phyloP scores from a whole-genome alignment of 35 echinoderm and acorn worm species.

The Apostichopus parvimensis region DNA sequence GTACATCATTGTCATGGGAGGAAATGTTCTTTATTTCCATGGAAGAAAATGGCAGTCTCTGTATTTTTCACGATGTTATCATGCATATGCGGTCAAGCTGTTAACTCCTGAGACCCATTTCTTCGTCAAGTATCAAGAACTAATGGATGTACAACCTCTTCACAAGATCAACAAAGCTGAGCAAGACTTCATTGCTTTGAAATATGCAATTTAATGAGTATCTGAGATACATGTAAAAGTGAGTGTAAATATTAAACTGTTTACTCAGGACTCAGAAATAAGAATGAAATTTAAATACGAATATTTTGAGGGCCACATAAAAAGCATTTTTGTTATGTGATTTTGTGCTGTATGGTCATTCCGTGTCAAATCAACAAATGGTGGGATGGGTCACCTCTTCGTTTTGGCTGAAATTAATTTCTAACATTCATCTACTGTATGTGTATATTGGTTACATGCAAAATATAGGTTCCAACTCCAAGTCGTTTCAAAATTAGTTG shows the following conservation, averaged over 20 bases:
- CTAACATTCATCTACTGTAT: too few relatives aligned
- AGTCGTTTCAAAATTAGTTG: too few relatives aligned
- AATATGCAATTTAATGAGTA: neutral
- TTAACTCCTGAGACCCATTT: neutral
- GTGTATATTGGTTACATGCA: too few relatives aligned
- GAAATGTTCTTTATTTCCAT: neutral
- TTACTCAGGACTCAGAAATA: too few relatives aligned
- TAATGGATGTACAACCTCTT: neutral
- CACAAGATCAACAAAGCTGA: constrained; percentile 3
- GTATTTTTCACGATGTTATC: constrained; percentile 5
- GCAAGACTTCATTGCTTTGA: constrained; percentile 12
- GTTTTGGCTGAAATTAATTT: too few relatives aligned
- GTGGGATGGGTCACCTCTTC: too few relatives aligned
- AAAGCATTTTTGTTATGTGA: too few relatives aligned
- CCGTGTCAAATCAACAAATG: too few relatives aligned
- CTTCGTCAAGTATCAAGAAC: neutral
- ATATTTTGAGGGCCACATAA: too few relatives aligned
- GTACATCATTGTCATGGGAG: neutral
- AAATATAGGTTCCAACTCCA: too few relatives aligned
- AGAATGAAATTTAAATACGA: neutral
- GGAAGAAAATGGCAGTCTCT: neutral
- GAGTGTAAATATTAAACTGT: too few relatives aligned
- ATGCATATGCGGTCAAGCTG: neutral
- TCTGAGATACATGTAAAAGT: neutral
- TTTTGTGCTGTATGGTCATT: too few relatives aligned